These are phyloP conservation scores for Plutomurus gul DNA, from an alignment of 1,140 invertebrate genomes.

Conservation along the genomic window DNA sequence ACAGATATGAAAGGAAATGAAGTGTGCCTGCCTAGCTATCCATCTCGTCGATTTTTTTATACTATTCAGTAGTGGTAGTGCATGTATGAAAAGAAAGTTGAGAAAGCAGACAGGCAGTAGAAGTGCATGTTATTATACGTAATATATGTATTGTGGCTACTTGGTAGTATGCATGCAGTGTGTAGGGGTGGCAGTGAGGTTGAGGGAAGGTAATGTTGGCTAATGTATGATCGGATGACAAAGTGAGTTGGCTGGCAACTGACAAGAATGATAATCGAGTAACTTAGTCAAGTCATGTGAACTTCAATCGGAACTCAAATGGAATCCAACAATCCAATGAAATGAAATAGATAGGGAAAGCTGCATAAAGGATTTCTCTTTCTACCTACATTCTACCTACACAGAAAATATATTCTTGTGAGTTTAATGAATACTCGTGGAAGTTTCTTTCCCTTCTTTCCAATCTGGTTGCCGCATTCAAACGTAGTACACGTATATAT, in stretches of 20 bases:
- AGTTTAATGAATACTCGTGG: not conserved
- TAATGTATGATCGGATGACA: conserved; percentile 33
- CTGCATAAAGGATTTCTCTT: not conserved
- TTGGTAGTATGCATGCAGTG: not conserved
- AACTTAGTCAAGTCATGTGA: not conserved
- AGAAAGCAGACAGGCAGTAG: not conserved
- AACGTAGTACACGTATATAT: too few species aligned
- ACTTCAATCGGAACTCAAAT: conserved; percentile 3
- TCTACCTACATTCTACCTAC: not conserved
- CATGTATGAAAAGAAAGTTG: not conserved
- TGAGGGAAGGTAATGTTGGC: conserved; percentile 17
- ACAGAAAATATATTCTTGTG: not conserved
- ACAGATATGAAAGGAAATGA: not conserved
- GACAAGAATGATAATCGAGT: conserved; percentile 30
- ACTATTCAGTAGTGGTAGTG: too few species aligned
- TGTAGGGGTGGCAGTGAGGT: not conserved
- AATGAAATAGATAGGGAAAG: not conserved
- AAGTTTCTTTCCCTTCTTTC: too few species aligned
- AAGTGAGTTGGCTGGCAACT: conserved; percentile 3
- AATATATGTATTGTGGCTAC: not conserved
- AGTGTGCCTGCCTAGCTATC: not conserved
- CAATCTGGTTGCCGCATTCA: too few species aligned
- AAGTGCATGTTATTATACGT: not conserved
- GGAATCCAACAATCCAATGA: not conserved
- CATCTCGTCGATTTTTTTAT: too few species aligned